A percentile compares a stretch with the other conserved stretches of the same genome.
These are phyloP conservation scores for Stegana nigrithorax DNA, from an alignment of 2,888 invertebrate genomes.

Conservation along the genomic window DNA sequence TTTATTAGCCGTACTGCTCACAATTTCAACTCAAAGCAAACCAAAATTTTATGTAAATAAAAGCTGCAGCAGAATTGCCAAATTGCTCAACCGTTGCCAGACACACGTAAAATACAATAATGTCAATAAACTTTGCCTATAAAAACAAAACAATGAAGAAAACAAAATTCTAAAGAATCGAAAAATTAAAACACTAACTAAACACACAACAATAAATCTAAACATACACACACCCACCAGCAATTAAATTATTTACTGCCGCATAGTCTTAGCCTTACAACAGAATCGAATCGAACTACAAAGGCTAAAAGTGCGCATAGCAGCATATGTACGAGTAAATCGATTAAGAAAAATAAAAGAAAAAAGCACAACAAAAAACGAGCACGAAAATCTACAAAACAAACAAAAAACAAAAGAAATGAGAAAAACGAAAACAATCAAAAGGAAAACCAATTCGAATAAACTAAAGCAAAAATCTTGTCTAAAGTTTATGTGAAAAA, in stretches of 20 bases:
- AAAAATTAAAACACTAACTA: no score
- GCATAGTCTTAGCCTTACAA: no score
- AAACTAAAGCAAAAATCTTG: no score
- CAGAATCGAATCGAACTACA: no score
- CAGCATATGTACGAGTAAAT: no score
- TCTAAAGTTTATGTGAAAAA: constrained; percentile 1
- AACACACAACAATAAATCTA: constrained; percentile 21
- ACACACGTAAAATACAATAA: constrained; percentile 43
- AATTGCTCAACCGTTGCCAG: constrained; percentile 25
- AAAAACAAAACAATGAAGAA: constrained; percentile 51
- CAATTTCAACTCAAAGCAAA: no score
- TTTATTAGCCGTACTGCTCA: no score
- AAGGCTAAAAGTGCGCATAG: no score
- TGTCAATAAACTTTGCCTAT: constrained; percentile 56
- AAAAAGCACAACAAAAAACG: neutral
- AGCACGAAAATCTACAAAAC: neutral
- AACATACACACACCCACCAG: neutral
- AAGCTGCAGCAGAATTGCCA: no score
- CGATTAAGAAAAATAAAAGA: neutral
- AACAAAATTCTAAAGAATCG: no score
- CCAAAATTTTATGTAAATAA: no score
- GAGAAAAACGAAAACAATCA: neutral
- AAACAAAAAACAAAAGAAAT: neutral
- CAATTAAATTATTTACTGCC: neutral
- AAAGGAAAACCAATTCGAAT: no score